phyloP scores from a whole-genome alignment of 2,888 invertebrate genomes.

The Cheilosia impressa region DNA sequence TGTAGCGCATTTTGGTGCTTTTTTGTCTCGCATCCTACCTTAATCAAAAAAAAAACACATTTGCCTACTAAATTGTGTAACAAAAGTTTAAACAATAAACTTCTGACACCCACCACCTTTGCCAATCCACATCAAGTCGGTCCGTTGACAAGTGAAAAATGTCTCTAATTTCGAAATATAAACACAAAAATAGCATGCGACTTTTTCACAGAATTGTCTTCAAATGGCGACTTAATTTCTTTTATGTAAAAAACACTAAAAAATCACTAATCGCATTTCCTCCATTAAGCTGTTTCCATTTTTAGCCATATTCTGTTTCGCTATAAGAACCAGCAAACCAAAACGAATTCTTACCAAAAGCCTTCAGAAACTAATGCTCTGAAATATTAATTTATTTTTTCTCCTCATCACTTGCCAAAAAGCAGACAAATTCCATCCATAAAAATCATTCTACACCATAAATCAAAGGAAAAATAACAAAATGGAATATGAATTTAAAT shows the following conservation, averaged over 20 bases:
- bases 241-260: background rate
- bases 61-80: too few species aligned
- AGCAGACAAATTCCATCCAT: constrained; percentile 67
- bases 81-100: too few species aligned
- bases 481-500: constrained; percentile 36
- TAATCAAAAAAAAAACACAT: too few species aligned
- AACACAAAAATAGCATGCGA: background rate
- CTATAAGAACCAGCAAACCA: constrained; percentile 19
- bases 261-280: constrained; percentile 10
- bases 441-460: constrained; percentile 66
- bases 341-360: constrained; percentile 30
- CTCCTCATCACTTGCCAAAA: constrained; percentile 56
- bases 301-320: constrained; percentile 2
- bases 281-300: constrained; percentile 14
- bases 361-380: constrained; percentile 34
- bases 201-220: constrained; percentile 40
- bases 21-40: too few species aligned
- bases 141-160: background rate
- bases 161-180: constrained; percentile 1
- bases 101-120: too few species aligned
- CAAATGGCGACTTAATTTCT: constrained; percentile 20
- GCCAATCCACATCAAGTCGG: too few species aligned
- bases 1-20: too few species aligned
- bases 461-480: constrained; percentile 56
- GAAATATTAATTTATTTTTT: constrained; percentile 40